Evolutionary conservation across 2,888 invertebrate species (phyloP), one percentile per base, ranked within the genome.

Genomic region (Parapristionchus giblindavisi): DNA sequence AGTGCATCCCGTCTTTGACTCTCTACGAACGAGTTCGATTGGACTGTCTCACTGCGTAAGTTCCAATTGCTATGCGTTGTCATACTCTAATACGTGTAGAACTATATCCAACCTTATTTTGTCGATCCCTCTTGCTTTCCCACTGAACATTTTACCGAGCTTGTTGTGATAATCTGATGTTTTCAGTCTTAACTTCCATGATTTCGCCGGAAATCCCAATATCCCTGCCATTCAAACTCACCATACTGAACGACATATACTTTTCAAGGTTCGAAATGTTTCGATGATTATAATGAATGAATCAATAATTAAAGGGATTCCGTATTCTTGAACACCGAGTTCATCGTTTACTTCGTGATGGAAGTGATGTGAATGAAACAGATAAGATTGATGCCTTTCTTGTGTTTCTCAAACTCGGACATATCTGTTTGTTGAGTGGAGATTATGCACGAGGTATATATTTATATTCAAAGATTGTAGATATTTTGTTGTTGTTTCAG

Each of bases 361-460:
- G 76, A 61, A 21, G 32, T 29, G 29, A 60, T 1, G 52, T 76
- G 0, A 65, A 75, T 17, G 70, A 74, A 27, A 63, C 54, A 14
- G 68, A 76, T 34, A 73, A 76, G 27, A 65, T 38, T 29, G 73
- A 78, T 32, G 68, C 77, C 0, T 68, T 80, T 4, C 34, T 58
- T 3, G 94, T 96, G 2, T 96, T 93, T 89, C 94, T 95, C 88
- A 95, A 96, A 90, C 90, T 98, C 74, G 98, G 98, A 2, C 97
- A 98, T 90, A 93, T 97, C 87, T 94, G 96, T 90, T 91, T 98
- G 43, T 91, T 98, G 1, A 90, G 96, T 27, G 95, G 95, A 89
- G 95, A 98, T 88, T 96, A 93, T 91, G 91, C 93, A 40, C 96
- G 96, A 93, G 96, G 97, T 96, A 54, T 40, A 17, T 17, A n/a